Evolutionary conservation across 2,797 vertebrate species (phyloP), one percentile per base, ranked within the genome.

Genomic region (Pangasius macronema): DNA sequence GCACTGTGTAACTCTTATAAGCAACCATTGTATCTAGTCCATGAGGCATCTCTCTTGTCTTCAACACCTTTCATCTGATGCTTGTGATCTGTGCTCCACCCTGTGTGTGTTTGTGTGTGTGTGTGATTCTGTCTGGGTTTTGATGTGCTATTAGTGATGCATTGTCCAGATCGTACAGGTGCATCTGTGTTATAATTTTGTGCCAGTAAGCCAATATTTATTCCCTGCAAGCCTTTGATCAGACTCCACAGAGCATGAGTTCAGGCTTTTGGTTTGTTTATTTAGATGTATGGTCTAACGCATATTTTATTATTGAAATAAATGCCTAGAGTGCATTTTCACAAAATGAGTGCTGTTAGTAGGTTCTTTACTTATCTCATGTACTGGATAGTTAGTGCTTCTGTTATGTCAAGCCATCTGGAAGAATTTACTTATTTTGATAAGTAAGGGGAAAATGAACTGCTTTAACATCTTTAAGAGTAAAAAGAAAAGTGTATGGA

Each of bases 121-220:
- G 55, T 55, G 85, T 83, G 86, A 87, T 84, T 85, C 61, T 57
- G 88, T 57, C 86, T 86, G 82, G 85, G 88, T 86, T 94, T 94
- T 94, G 93, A 95, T 94, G 91, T 93, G 90, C 90, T 93, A 92
- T 93, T 91, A 91, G 90, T 89, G 85, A 79, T 83, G 85, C 85
- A 92, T 94, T 92, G 90, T 92, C 89, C 91, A 92, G 91, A 92
- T 91, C 90, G 91, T 88, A 65, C 90, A 85, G 85, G 89, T 88
- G 90, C 91, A 91, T 91, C 88, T 89, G 89, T 92, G 79, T 86
- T 75, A 61, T 80, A 57, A 89, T 82, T 85, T 88, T 92, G 89
- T 89, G 90, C 86, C 86, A 92, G 88, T 91, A 73, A 87, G 86
- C 84, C 24, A 87, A 51, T 81, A 85, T 84, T 79, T 85, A 77